These are phyloP conservation scores for Apis florea DNA, from an alignment of 1,140 invertebrate genomes.

Conservation along the genomic window DNA sequence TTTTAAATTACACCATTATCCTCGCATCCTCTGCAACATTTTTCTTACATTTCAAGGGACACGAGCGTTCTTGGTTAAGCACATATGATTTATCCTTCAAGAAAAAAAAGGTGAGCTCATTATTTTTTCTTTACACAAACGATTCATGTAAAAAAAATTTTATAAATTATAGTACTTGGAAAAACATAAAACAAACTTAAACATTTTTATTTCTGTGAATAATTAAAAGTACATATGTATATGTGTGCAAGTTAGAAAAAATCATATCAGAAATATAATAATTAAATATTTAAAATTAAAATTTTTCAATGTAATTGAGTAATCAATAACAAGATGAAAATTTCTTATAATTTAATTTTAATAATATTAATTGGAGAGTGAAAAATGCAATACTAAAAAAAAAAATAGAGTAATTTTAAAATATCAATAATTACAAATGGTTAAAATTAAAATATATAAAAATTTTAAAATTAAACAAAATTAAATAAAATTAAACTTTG, in stretches of 20 bases:
- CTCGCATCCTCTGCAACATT: neutral
- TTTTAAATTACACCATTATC: slow-evolving; percentile 9
- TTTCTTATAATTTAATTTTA: neutral
- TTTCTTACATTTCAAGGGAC: neutral
- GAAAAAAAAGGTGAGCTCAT: slow-evolving; percentile 27
- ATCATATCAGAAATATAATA: neutral
- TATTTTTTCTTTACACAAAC: slow-evolving; percentile 4
- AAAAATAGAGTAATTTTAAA: neutral
- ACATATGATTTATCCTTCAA: neutral
- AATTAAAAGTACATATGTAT: neutral
- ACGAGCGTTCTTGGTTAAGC: neutral
- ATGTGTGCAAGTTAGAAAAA: neutral
- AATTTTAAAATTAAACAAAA: neutral
- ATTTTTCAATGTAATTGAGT: neutral
- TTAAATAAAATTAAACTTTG: neutral
- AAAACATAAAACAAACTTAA: too few relatives aligned
- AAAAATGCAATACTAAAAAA: neutral
- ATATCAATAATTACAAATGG: neutral
- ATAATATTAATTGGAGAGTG: neutral
- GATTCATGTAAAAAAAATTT: neutral
- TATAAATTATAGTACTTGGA: too few relatives aligned
- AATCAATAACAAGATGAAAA: neutral
- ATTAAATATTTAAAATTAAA: neutral
- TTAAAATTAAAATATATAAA: neutral
- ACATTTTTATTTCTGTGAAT: neutral